Evolutionary conservation across 2,888 invertebrate species (phyloP), one percentile per base, ranked within the genome.

Genomic region (Anarsia innoxiella): DNA sequence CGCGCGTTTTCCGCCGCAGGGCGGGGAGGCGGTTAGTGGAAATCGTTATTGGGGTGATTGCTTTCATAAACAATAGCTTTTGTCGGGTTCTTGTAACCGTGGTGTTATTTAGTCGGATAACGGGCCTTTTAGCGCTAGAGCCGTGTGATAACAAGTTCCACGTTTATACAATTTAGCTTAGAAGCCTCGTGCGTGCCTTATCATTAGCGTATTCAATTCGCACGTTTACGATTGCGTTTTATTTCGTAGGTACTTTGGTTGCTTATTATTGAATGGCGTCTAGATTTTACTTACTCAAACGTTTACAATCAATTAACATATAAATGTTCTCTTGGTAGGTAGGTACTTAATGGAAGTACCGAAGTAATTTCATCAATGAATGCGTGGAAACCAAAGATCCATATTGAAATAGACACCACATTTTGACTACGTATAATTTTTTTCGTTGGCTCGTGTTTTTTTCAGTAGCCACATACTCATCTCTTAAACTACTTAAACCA

Each of bases 31-130:
- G 70, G 59, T 82, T 78, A 78, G 83, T 80, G 79, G 82, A 83
- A 82, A 82, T 77, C 70, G 72, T 80, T 84, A 83, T 83, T 82
- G 74, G 80, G 77, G 80, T 83, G 82, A 84, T 82, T 83, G 83
- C 79, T 75, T 82, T 73, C 79, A 82, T 82, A 79, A 82, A 84
- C 82, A 83, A 82, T 80, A 72, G 71, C 75, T 79, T 79, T 82
- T 80, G 79, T 80, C 69, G 56, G 59, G 61, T 74, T 68, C 78
- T 71, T 64, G 75, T 70, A 70, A 69, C 58, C 56, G 55, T 53
- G 59, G 63, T 56, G 72, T 68, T 75, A 69, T 74, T 74, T 64
- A 66, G 63, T 46, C 51, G 67, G 61, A 65, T 74, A 82, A 73
- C 80, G 76, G 79, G 46, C 53, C 60, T 56, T 55, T 51, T 49